phyloP scores from a whole-genome alignment of 2,113 vertebrate species.

The Oostethus manadensis region DNA sequence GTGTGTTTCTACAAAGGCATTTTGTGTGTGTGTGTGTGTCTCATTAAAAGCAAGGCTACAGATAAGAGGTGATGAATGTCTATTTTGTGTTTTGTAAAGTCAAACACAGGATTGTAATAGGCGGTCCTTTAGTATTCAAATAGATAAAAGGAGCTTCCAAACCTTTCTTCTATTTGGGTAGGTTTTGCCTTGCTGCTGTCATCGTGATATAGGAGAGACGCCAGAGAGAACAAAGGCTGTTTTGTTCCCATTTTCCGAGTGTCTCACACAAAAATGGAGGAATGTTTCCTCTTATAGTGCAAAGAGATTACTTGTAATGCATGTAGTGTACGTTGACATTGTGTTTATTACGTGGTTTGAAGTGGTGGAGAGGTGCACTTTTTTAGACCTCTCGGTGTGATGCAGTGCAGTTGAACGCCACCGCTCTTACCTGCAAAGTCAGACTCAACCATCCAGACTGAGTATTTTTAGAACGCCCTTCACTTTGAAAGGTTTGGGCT shows the following conservation, averaged over 20 bases:
- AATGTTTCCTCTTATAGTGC: neutral
- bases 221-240: slow-evolving; percentile 19
- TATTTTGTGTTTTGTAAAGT: slow-evolving; percentile 15
- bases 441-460: slow-evolving; percentile 2
- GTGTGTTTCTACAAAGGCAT: neutral
- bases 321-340: neutral
- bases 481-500: slow-evolving; percentile 1
- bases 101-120: slow-evolving; percentile 6
- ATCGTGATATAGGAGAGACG: slow-evolving; percentile 7
- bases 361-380: neutral
- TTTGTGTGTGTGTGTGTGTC: neutral
- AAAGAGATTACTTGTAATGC: neutral
- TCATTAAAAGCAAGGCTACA: slow-evolving; percentile 2
- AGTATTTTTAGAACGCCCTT: slow-evolving; percentile 18
- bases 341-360: neutral
- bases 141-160: slow-evolving; percentile 7
- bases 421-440: slow-evolving; percentile 11
- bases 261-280: neutral
- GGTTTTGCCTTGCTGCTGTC: slow-evolving; percentile 10
- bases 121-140: slow-evolving; percentile 9
- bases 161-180: slow-evolving; percentile 12
- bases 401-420: neutral
- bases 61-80: neutral
- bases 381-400: neutral
- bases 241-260: neutral